These are phyloP conservation scores for Gibbula magus DNA, from an alignment of 2,888 invertebrate genomes.

Conservation along the genomic window DNA sequence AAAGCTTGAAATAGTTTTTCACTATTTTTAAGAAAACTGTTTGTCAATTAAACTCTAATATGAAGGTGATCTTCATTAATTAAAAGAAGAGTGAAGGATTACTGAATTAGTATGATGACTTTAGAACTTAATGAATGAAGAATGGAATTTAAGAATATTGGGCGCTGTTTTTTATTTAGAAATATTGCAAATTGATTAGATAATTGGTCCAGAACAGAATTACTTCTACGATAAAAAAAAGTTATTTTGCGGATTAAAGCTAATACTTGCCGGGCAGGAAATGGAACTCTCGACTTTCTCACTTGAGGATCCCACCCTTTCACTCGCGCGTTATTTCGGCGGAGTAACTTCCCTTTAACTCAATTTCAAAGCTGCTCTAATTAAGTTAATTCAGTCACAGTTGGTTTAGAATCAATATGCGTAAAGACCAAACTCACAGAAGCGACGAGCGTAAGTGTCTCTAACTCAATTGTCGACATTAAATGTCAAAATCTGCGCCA, in stretches of 20 bases:
- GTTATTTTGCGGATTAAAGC: not conserved
- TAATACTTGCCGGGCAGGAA: not conserved
- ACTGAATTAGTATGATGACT: no score
- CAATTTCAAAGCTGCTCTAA: slow-evolving; percentile 4
- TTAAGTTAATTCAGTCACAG: slow-evolving; percentile 15
- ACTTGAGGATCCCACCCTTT: not conserved
- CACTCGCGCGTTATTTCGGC: not conserved
- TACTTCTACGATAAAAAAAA: no score
- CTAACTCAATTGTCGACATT: not conserved
- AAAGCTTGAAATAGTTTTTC: no score
- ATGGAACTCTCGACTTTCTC: not conserved
- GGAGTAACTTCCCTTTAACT: slow-evolving; percentile 4
- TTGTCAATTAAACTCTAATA: no score
- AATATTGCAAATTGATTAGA: no score
- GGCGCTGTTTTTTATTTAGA: no score
- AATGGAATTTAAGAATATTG: no score
- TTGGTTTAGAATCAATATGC: slow-evolving; percentile 15
- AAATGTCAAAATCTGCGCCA: slow-evolving; percentile 11
- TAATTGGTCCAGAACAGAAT: no score
- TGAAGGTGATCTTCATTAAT: no score
- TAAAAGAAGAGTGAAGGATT: no score
- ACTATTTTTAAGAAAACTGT: no score
- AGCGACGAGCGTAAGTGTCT: not conserved
- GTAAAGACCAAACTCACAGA: not conserved
- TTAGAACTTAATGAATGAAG: no score